Evolutionary conservation across 2,797 vertebrate species (phyloP).

Genomic region (Steatocranus sp.): DNA sequence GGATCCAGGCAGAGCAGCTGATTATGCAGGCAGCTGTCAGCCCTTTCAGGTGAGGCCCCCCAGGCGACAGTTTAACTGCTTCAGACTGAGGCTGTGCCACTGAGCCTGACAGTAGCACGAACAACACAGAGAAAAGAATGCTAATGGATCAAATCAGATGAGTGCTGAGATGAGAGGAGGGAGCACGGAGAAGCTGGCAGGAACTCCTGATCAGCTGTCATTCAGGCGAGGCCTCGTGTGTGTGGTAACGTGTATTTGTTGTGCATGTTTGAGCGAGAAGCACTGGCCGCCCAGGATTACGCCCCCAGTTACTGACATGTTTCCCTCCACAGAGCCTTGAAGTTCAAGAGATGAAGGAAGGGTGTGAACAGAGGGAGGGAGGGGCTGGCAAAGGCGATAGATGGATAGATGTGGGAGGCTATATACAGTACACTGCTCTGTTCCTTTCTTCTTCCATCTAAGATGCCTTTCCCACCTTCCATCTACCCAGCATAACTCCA

Average conservation of each 20-base stretch:
- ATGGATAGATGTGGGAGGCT: slow-evolving; percentile 67
- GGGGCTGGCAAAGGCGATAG: slow-evolving; percentile 52
- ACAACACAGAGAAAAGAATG: slow-evolving; percentile 69
- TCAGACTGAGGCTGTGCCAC: slow-evolving; percentile 69
- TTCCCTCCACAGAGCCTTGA: slow-evolving; percentile 70
- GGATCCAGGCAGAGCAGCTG: slow-evolving; percentile 47
- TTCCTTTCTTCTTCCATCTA: slow-evolving; percentile 59
- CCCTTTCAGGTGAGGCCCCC: slow-evolving; percentile 75
- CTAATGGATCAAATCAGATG: slow-evolving; percentile 75
- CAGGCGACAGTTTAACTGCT: slow-evolving; percentile 77
- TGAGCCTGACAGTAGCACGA: slow-evolving; percentile 61
- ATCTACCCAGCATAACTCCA: slow-evolving; percentile 42
- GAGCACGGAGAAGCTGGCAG: slow-evolving; percentile 41
- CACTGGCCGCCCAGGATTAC: slow-evolving; percentile 72
- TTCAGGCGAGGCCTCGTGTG: slow-evolving; percentile 48
- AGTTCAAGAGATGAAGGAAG: slow-evolving; percentile 69
- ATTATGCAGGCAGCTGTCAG: slow-evolving; percentile 80
- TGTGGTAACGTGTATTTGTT: slow-evolving; percentile 53
- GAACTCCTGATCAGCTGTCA: slow-evolving; percentile 72
- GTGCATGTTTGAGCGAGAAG: slow-evolving; percentile 55
- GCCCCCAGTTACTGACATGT: slow-evolving; percentile 71
- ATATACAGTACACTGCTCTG: slow-evolving; percentile 46
- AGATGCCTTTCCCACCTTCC: slow-evolving; percentile 48
- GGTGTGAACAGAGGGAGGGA: slow-evolving; percentile 47
- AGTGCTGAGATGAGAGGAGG: slow-evolving; percentile 63